phyloP scores from a whole-genome alignment of 2,888 invertebrate species.

The Hemistola chrysoprasaria region DNA sequence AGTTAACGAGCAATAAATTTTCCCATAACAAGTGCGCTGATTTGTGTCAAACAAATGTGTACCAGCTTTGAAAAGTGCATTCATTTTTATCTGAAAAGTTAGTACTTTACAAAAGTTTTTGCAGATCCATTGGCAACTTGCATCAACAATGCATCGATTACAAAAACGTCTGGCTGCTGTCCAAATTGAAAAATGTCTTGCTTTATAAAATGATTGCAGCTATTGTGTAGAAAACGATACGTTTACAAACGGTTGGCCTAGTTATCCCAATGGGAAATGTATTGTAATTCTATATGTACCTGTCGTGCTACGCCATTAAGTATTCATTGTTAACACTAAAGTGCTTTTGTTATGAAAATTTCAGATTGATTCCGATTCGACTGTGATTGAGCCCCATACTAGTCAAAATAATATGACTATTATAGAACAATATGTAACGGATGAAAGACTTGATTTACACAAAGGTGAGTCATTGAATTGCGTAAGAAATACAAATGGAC shows the following conservation, averaged over 20 bases:
- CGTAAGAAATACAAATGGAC: not conserved
- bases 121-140: constrained; percentile 7
- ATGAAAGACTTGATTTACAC: constrained; percentile 14
- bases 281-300: constrained; percentile 44
- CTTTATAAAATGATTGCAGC: constrained; percentile 55
- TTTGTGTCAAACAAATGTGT: constrained; percentile 4
- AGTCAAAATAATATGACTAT: constrained; percentile 32
- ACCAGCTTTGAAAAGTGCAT: constrained; percentile 16
- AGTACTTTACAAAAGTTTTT: constrained; percentile 7
- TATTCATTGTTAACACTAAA: constrained; percentile 47
- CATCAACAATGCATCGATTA: constrained; percentile 51
- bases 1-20: constrained; percentile 18
- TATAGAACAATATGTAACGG: constrained; percentile 21
- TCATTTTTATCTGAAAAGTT: constrained; percentile 7
- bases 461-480: constrained; percentile 13
- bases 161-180: constrained; percentile 58
- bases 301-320: constrained; percentile 45
- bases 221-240: constrained; percentile 51
- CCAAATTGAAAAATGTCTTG: constrained; percentile 71
- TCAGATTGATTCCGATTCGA: constrained; percentile 42
- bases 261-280: constrained; percentile 52
- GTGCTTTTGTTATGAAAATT: constrained; percentile 45
- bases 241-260: constrained; percentile 66
- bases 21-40: constrained; percentile 10
- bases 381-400: constrained; percentile 27